Conservation (phyloP, 2,888 invertebrate genomes). For the Agonopterix subpropinquella region DNA sequence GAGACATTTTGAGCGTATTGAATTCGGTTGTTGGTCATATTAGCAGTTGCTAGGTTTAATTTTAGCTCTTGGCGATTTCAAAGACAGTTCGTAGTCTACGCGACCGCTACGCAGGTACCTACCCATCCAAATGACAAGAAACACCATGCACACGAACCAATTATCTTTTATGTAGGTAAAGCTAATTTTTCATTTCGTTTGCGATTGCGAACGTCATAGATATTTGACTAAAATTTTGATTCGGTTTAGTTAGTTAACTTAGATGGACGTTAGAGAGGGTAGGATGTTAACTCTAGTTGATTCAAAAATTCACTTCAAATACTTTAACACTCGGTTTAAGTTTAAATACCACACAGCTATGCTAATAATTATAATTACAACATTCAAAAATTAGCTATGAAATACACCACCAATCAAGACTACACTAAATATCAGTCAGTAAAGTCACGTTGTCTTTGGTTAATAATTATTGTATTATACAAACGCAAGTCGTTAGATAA, state of each 20-base stretch:
- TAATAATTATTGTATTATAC: constrained; percentile 27
- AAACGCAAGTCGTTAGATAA: constrained; percentile 36
- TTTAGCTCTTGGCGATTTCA: background rate
- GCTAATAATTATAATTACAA: constrained; percentile 62
- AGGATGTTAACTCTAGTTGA: constrained; percentile 30
- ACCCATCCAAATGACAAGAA: constrained; percentile 26
- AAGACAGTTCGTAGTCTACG: constrained; percentile 17
- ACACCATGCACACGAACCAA: constrained; percentile 45
- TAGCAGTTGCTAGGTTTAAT: background rate
- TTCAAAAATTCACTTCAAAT: constrained; percentile 27
- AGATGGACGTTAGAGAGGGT: background rate
- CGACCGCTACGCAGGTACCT: constrained; percentile 25
- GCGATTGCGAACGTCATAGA: constrained; percentile 1
- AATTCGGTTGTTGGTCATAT: background rate
- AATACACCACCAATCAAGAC: constrained; percentile 66
- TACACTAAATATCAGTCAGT: constrained; percentile 51
- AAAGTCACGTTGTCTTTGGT: constrained; percentile 40
- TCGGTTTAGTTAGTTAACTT: background rate
- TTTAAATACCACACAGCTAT: constrained; percentile 62
- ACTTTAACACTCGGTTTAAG: constrained; percentile 33
- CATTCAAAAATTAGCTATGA: constrained; percentile 67
- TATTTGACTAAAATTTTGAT: background rate
- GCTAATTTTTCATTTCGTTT: constrained; percentile 17
- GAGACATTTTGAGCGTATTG: background rate
- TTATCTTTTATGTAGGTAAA: constrained; percentile 22